Evolutionary conservation across 2,888 invertebrate species (phyloP), one percentile per base, ranked within the genome.

Genomic region (Drosophila lutescens): DNA sequence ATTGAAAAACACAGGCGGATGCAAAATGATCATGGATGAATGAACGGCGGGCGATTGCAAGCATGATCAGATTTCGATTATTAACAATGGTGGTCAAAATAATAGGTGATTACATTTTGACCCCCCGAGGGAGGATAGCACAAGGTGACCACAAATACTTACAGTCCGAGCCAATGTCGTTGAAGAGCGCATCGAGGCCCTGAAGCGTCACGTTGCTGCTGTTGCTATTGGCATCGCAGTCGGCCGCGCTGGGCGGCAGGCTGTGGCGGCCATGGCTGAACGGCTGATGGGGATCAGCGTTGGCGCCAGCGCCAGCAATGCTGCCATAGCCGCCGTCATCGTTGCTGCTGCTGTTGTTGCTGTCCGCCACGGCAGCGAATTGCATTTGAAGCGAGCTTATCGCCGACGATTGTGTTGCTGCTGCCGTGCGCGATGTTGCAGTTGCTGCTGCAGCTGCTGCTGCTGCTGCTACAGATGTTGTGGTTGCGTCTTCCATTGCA

Each of bases 401-500:
- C 15, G 83, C 86, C 53, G 88, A 66, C 50, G 79, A 69, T 9
- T 69, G 17, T 13, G 47, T 30, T n/a, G 20, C 20, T 36, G 49
- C 30, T 9, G 51, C 46, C 9, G 15, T 15, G 38, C 66, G 34
- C 36, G 80, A 44, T 17, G 60, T n/a, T 13, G 53, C 15, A 1
- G 56, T n/a, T 12, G 43, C 20, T 2, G n/a, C 9, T 10, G 32
- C 10, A 9, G 36, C 12, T 34, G 46, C 20, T 32, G 56, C 10
- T n/a, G 36, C 17, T 26, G 51, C 20, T 41, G 51, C 50, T 40
- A 13, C 63, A 46, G 63, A 47, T 40, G 77, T 47, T 61, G 71
- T 58, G 41, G 78, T 54, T 34, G 67, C 72, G 57, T 84, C 88
- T 71, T 89, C 89, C 85, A 91, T 91, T 89, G 92, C 91, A 91